Conservation (phyloP, 2,888 invertebrate genomes). For the Campoplex capitator region DNA sequence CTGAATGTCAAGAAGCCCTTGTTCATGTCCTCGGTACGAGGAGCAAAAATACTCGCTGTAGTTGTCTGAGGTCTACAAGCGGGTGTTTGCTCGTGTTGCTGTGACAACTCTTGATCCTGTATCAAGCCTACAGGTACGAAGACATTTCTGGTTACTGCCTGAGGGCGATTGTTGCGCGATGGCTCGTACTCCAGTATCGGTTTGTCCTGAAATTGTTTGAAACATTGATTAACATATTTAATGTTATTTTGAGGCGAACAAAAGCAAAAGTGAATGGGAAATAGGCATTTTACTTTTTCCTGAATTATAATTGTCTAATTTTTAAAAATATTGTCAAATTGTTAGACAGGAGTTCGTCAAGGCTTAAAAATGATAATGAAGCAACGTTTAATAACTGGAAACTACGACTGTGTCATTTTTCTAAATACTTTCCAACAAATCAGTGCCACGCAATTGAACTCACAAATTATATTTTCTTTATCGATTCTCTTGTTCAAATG, state of each 20-base stretch:
- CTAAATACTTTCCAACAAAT: background rate
- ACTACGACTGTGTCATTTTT: background rate
- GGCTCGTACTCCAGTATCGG: conserved; percentile 75
- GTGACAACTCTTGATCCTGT: conserved; percentile 70
- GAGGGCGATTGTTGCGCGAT: conserved; percentile 68
- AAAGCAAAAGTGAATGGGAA: background rate
- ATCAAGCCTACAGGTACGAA: conserved; percentile 72
- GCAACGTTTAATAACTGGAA: background rate
- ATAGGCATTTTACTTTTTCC: background rate
- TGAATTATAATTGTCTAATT: background rate
- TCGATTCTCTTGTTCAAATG: background rate
- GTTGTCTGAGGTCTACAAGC: conserved; percentile 87
- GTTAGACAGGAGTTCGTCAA: too few relatives aligned
- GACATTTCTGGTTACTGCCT: conserved; percentile 75
- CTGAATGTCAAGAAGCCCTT: conserved; percentile 95
- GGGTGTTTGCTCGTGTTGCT: conserved; percentile 62
- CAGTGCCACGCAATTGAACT: background rate
- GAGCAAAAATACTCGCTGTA: conserved; percentile 91
- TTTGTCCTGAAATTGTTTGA: conserved; percentile 74
- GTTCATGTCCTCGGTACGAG: conserved; percentile 96
- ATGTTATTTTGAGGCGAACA: background rate
- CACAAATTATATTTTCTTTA: too few relatives aligned
- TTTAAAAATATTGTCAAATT: too few relatives aligned
- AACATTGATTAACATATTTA: background rate
- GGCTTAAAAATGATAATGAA: background rate